phyloP scores from a whole-genome alignment of 2,888 invertebrate genomes.

The Candidula unifasciata region DNA sequence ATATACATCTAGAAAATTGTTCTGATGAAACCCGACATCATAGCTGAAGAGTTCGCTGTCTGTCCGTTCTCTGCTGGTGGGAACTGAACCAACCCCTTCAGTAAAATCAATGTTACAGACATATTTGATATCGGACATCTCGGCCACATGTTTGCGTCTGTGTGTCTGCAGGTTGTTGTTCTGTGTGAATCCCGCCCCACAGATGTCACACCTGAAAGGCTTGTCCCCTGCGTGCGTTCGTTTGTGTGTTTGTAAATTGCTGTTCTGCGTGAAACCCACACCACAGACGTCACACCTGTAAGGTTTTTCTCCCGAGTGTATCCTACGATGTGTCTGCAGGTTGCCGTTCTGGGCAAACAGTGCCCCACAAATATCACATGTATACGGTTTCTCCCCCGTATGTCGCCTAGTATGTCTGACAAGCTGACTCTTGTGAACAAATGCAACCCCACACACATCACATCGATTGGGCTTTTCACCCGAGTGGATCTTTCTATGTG shows the following conservation, averaged over 20 bases:
- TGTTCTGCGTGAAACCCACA: slow-evolving; percentile 26
- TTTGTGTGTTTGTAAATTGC: slow-evolving; percentile 35
- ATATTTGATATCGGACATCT: slow-evolving; percentile 46
- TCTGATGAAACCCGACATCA: background rate
- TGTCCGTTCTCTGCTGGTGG: background rate
- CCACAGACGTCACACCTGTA: slow-evolving; percentile 42
- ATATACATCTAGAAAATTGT: background rate
- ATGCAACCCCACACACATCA: slow-evolving; percentile 39
- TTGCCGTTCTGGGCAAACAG: slow-evolving; percentile 41
- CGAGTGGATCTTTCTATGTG: slow-evolving; percentile 49
- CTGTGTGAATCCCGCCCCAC: slow-evolving; percentile 4
- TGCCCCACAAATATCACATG: slow-evolving; percentile 36
- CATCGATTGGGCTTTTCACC: slow-evolving; percentile 48
- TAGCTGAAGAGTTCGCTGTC: background rate
- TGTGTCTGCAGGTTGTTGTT: slow-evolving; percentile 13
- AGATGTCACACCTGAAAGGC: background rate
- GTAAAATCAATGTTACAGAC: slow-evolving; percentile 45
- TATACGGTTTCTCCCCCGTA: slow-evolving; percentile 51
- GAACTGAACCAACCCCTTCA: slow-evolving; percentile 25
- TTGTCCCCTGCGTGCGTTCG: slow-evolving; percentile 14
- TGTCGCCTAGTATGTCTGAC: slow-evolving; percentile 44
- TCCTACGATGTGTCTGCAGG: slow-evolving; percentile 46
- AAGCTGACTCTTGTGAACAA: slow-evolving; percentile 45
- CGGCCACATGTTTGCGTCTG: slow-evolving; percentile 20
- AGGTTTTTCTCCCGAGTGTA: slow-evolving; percentile 51